Evolutionary conservation across 2,113 vertebrate species (phyloP).

Genomic region (Arenaria interpres): DNA sequence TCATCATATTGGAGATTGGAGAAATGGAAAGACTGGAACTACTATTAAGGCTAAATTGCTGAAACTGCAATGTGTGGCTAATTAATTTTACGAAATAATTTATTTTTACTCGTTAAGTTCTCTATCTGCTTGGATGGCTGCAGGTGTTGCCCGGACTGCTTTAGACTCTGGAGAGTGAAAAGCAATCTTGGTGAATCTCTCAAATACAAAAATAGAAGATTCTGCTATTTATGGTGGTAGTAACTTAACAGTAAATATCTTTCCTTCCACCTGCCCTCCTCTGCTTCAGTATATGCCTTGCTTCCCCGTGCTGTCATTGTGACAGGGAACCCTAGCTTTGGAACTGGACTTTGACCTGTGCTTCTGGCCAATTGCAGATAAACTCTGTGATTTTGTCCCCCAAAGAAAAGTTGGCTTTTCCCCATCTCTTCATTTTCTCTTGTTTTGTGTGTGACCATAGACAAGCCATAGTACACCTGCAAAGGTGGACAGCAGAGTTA

Average conservation of each 20-base stretch:
- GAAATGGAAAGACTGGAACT: neutral
- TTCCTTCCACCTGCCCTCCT: rapidly evolving
- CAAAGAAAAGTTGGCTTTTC: neutral
- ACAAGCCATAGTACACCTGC: neutral
- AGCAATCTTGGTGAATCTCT: neutral
- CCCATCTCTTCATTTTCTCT: neutral
- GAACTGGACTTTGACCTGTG: neutral
- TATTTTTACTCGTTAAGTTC: neutral
- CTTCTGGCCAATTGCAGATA: neutral
- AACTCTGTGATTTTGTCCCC: neutral
- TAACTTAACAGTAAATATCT: neutral
- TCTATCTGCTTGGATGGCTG: neutral
- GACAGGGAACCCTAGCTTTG: neutral
- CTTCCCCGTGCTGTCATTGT: neutral
- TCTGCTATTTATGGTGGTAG: neutral
- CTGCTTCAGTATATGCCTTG: neutral
- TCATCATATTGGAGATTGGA: neutral
- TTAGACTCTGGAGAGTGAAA: neutral
- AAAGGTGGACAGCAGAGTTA: neutral
- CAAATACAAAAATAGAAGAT: neutral
- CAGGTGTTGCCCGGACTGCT: neutral
- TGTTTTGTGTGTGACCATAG: neutral
- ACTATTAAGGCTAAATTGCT: neutral
- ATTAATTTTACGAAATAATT: neutral
- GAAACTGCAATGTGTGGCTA: neutral